Conservation (phyloP, 2,797 vertebrate species). For the Epinephelus coioides region DNA sequence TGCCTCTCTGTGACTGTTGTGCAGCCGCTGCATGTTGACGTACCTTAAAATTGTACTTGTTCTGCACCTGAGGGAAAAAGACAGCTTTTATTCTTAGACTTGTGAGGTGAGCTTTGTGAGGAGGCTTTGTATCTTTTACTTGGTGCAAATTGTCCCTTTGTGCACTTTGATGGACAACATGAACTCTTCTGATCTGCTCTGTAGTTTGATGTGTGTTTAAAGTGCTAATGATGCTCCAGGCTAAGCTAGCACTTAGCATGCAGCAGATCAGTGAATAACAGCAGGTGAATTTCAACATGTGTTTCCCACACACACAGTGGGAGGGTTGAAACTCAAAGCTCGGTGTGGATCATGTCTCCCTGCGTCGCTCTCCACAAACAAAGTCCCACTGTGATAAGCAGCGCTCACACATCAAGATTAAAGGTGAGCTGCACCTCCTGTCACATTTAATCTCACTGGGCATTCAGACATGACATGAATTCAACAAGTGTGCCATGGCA, state of each 20-base stretch:
- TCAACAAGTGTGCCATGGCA: constrained; percentile 8
- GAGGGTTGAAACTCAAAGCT: constrained; percentile 25
- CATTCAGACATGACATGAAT: constrained; percentile 12
- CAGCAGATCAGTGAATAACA: constrained; percentile 3
- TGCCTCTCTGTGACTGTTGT: no score
- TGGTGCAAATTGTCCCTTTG: no score
- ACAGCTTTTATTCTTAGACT: no score
- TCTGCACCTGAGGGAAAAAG: no score
- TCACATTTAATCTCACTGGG: constrained; percentile 29
- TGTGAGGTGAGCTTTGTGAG: no score
- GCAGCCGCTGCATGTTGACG: no score
- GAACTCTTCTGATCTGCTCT: not conserved
- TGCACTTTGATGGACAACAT: not conserved
- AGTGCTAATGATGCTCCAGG: not conserved
- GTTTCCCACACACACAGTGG: not conserved
- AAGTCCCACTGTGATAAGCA: not conserved
- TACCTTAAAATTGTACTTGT: no score
- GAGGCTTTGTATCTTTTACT: no score
- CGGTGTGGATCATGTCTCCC: not conserved
- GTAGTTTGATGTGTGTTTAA: not conserved
- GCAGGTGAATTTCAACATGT: constrained; percentile 12
- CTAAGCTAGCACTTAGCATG: not conserved
- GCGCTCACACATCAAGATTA: not conserved
- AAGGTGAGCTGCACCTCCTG: constrained; percentile 1
- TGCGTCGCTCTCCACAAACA: not conserved